Evolutionary conservation across 2,888 invertebrate genomes (phyloP), one percentile per base, ranked within the genome.

Genomic region (Craniophora ligustri): DNA sequence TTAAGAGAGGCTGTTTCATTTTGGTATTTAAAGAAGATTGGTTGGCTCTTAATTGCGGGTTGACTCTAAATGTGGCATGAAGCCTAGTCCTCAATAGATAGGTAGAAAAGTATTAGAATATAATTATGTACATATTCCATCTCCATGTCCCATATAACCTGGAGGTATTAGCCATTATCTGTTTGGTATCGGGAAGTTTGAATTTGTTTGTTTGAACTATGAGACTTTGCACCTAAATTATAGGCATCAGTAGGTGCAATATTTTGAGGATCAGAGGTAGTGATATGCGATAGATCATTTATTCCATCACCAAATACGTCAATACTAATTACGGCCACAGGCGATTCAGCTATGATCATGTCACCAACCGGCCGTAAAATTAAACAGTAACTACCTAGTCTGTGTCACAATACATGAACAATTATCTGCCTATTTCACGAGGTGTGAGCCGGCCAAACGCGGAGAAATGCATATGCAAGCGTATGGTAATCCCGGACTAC

Each of bases 391-490:
- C n/a, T n/a, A n/a, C 42, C 34, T 47, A 35, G 34, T 35, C 13
- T 56, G 54, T 38, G 38, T 47, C 49, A 72, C 61, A 57, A 72
- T 72, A 70, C 63, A 57, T 54, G 63, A 59, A 67, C 75, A 76
- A 79, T 81, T 76, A 78, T 73, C 56, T 49, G 49, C 57, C 75
- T 66, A 77, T 78, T 75, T 60, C 61, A 64, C 67, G 64, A 61
- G 71, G 67, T 67, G 71, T 62, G 64, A 54, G 53, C 64, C 26
- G 47, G 67, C 67, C 64, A 71, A 70, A 75, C 75, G 71, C 56
- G 60, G 36, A 38, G 45, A 21, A 65, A 76, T 81, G 77, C 80
- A 81, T 81, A 80, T 79, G 78, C 78, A 78, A 71, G 65, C 47
- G 65, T 59, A 72, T 81, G 81, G 26, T 76, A 81, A 81, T 81